These are phyloP conservation scores for Pseudococcus viburni DNA, from an alignment of 2,888 invertebrate species.

Conservation along the genomic window DNA sequence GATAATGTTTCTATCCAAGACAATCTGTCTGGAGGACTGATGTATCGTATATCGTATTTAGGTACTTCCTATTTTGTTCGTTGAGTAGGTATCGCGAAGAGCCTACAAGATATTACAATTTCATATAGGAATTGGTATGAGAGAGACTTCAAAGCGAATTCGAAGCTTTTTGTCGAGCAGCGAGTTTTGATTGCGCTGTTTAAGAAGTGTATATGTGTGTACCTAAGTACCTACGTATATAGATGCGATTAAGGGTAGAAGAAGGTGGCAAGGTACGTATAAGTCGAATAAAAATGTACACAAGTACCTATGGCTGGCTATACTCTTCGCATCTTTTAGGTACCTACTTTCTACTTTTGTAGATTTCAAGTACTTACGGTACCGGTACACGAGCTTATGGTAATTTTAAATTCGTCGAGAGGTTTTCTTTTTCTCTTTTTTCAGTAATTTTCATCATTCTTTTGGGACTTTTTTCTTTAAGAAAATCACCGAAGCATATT, in stretches of 20 bases:
- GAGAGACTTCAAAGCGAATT: slow-evolving; percentile 4
- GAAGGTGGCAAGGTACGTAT: neutral
- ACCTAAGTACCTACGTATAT: neutral
- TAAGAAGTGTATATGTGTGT: neutral
- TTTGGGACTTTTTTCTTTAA: slow-evolving; percentile 30
- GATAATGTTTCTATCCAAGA: no score
- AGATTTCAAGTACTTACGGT: neutral
- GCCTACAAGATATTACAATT: neutral
- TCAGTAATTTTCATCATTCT: slow-evolving; percentile 14
- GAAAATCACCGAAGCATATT: slow-evolving; percentile 53
- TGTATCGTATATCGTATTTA: no score
- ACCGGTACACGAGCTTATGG: slow-evolving; percentile 20
- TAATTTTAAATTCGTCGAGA: slow-evolving; percentile 1
- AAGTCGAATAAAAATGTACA: neutral
- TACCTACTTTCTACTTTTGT: slow-evolving; percentile 1
- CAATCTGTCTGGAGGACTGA: no score
- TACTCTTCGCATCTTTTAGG: neutral
- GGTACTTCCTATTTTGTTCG: no score
- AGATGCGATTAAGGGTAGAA: neutral
- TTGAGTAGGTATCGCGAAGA: no score
- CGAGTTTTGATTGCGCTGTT: neutral
- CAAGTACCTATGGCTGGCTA: neutral
- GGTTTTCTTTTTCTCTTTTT: slow-evolving; percentile 10
- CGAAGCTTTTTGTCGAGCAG: neutral
- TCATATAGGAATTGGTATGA: neutral